phyloP scores from a whole-genome alignment of 2,888 invertebrate genomes.

The Hydriomena furcata region DNA sequence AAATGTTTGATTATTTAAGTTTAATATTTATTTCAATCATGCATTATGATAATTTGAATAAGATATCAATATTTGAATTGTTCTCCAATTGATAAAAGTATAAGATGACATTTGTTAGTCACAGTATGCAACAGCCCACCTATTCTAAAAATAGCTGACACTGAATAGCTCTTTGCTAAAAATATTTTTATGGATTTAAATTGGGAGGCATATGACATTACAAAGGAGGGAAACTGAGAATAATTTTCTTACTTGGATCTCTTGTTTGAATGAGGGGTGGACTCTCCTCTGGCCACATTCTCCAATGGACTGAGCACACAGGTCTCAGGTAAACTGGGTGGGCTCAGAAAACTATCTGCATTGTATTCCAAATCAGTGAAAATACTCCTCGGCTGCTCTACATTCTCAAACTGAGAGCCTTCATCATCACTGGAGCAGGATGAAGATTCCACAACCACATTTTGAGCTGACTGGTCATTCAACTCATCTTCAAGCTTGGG shows the following conservation, averaged over 20 bases:
- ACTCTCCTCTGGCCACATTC: slow-evolving; percentile 77
- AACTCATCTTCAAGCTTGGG: slow-evolving; percentile 56
- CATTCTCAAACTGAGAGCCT: slow-evolving; percentile 54
- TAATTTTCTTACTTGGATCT: slow-evolving; percentile 62
- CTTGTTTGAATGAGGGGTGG: slow-evolving; percentile 77
- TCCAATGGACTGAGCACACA: slow-evolving; percentile 76
- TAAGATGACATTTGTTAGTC: slow-evolving; percentile 36
- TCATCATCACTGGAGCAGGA: slow-evolving; percentile 76
- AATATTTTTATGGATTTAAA: slow-evolving; percentile 34
- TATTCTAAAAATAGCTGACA: slow-evolving; percentile 37
- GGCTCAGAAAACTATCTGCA: slow-evolving; percentile 76
- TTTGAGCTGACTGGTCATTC: slow-evolving; percentile 62
- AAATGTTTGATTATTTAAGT: neutral
- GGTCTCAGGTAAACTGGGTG: slow-evolving; percentile 74
- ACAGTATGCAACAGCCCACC: slow-evolving; percentile 36
- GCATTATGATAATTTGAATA: neutral
- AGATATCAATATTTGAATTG: slow-evolving; percentile 13
- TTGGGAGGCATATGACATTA: slow-evolving; percentile 24
- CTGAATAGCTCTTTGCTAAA: slow-evolving; percentile 37
- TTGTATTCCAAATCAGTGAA: slow-evolving; percentile 75
- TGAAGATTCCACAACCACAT: slow-evolving; percentile 74
- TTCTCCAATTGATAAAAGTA: slow-evolving; percentile 28
- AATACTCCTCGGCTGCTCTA: slow-evolving; percentile 66
- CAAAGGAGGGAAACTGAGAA: slow-evolving; percentile 3
- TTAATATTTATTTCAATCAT: neutral